Conservation (phyloP, 2,888 invertebrate genomes). For the Apamea anceps region DNA sequence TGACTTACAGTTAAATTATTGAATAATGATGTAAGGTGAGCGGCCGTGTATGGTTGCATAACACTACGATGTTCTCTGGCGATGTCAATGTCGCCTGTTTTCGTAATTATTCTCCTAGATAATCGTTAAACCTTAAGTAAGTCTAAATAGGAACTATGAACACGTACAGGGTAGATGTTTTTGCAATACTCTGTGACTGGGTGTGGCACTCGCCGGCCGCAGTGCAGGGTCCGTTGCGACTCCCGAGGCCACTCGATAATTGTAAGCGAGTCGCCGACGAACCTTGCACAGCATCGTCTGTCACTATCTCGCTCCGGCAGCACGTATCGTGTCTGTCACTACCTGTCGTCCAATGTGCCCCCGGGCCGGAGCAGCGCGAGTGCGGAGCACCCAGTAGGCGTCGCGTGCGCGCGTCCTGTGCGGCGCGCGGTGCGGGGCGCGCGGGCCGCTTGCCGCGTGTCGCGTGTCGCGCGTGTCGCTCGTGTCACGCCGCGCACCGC, state of each 20-base stretch:
- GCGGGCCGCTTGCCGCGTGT: conserved; percentile 8
- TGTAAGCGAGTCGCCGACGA: conserved; percentile 16
- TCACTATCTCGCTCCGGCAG: conserved; percentile 30
- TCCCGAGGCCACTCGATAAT: conserved; percentile 2
- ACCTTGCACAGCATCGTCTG: conserved; percentile 29
- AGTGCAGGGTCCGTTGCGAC: conserved; percentile 47
- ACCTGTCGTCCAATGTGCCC: conserved; percentile 18
- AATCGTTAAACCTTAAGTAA: conserved; percentile 85
- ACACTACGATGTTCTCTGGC: conserved; percentile 78
- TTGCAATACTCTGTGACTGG: conserved; percentile 88
- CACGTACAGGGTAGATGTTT: conserved; percentile 90
- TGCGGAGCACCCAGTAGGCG: conserved; percentile 80
- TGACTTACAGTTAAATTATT: conserved; percentile 78
- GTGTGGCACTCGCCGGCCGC: conserved; percentile 76
- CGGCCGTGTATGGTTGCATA: conserved; percentile 72
- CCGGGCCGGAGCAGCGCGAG: conserved; percentile 33
- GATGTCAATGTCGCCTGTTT: conserved; percentile 75
- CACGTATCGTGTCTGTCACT: conserved; percentile 7
- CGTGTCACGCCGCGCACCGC: conserved; percentile 62
- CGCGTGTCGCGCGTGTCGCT: conserved; percentile 59
- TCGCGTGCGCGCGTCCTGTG: conserved; percentile 75
- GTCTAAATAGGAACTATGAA: conserved; percentile 87
- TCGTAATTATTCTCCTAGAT: conserved; percentile 83
- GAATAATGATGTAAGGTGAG: conserved; percentile 70
- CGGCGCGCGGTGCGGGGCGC: conserved; percentile 46